Percentiles rank a stretch among this genome's conserved stretches.
These are phyloP conservation scores for Coilia nasus DNA, from an alignment of 2,797 vertebrate species.

Conservation along the genomic window DNA sequence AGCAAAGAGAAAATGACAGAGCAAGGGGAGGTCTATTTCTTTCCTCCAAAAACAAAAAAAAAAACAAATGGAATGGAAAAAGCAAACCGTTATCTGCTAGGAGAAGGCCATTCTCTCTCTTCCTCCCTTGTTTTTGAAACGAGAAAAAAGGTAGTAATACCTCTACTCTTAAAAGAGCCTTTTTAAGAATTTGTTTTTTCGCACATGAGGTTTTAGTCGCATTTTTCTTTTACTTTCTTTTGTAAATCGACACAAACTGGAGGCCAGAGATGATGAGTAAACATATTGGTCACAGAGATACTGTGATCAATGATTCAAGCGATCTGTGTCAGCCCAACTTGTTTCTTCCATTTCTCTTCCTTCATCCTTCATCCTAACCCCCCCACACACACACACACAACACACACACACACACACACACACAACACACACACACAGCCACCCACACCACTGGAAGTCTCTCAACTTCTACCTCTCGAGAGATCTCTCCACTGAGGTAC, in stretches of 20 bases:
- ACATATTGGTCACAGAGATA: not conserved
- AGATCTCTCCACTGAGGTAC: not conserved
- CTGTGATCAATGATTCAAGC: not conserved
- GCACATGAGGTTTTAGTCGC: not conserved
- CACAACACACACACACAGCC: no score
- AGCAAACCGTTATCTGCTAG: not conserved
- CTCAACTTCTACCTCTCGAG: not conserved
- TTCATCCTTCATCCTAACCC: not conserved
- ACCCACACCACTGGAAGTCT: not conserved
- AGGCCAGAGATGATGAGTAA: not conserved
- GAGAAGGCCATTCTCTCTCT: not conserved
- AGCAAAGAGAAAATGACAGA: constrained; percentile 8
- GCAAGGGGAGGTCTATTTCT: constrained; percentile 2
- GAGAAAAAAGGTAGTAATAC: not conserved
- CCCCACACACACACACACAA: no score
- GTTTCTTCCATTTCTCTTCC: not conserved
- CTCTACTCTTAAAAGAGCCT: not conserved
- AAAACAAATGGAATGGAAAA: not conserved
- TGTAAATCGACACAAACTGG: not conserved
- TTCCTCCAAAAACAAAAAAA: not conserved
- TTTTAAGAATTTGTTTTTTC: not conserved
- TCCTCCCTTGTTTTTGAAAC: not conserved
- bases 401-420: no score
- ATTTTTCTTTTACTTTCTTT: not conserved
- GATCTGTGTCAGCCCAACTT: not conserved